Percentiles rank a stretch among this genome's conserved stretches.
Conservation (phyloP, 2,888 invertebrate genomes). For the Gibbula magus region DNA sequence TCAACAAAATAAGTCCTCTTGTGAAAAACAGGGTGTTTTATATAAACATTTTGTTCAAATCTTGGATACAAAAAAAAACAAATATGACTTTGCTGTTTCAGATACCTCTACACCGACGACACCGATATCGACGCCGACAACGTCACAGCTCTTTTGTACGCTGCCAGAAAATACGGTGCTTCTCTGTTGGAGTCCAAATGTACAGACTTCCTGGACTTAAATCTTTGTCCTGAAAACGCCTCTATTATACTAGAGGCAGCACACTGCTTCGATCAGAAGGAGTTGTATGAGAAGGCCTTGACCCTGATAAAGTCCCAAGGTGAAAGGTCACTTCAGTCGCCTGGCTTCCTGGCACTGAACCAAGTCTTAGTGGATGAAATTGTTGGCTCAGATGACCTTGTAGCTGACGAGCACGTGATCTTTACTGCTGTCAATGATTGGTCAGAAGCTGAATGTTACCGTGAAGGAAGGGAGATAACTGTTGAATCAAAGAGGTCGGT, state of each 20-base stretch:
- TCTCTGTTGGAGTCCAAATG: background rate
- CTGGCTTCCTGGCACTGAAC: background rate
- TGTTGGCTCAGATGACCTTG: background rate
- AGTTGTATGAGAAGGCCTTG: background rate
- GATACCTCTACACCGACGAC: background rate
- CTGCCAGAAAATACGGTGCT: background rate
- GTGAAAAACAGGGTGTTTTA: too few species aligned
- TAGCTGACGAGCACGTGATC: background rate
- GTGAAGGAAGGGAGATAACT: background rate
- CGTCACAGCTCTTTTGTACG: background rate
- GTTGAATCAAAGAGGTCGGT: background rate
- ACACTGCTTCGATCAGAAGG: background rate
- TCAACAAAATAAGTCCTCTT: too few species aligned
- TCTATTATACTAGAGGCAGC: background rate
- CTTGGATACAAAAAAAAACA: too few species aligned
- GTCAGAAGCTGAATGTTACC: background rate
- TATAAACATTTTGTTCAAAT: too few species aligned
- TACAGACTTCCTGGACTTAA: background rate
- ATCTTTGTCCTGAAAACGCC: background rate
- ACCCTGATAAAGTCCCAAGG: background rate
- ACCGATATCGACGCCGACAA: background rate
- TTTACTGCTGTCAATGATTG: background rate
- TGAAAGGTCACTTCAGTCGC: background rate
- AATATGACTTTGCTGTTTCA: background rate
- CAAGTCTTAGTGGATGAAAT: background rate